These are phyloP conservation scores for Nomada ruficornis DNA, from an alignment of 2,888 invertebrate genomes.

Conservation along the genomic window DNA sequence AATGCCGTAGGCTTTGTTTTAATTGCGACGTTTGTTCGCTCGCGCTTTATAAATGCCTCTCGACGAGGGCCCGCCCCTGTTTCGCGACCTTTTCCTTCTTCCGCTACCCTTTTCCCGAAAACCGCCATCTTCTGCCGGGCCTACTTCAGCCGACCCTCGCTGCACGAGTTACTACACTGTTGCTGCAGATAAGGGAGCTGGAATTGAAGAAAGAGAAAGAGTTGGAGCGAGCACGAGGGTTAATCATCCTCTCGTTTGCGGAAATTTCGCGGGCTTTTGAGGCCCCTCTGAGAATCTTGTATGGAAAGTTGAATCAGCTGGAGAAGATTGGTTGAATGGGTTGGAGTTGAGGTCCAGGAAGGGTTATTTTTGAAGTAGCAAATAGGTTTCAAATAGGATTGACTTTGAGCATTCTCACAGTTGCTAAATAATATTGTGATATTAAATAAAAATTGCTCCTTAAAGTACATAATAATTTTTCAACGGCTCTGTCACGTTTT, in stretches of 20 bases:
- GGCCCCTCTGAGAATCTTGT: not conserved
- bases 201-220: not conserved
- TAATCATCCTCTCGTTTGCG: slow-evolving; percentile 45
- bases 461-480: not conserved
- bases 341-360: not conserved
- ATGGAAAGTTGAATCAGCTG: slow-evolving; percentile 3
- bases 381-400: no score
- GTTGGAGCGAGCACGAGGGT: slow-evolving; percentile 56
- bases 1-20: slow-evolving; percentile 79
- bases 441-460: no score
- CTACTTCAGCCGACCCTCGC: slow-evolving; percentile 10
- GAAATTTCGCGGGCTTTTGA: slow-evolving; percentile 53
- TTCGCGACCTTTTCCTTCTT: slow-evolving; percentile 45
- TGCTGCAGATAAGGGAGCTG: slow-evolving; percentile 14
- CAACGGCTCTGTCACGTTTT: not conserved
- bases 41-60: slow-evolving; percentile 71
- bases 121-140: slow-evolving; percentile 37
- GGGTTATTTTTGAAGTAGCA: no score
- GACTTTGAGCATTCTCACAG: no score
- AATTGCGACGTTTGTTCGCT: slow-evolving; percentile 78
- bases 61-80: slow-evolving; percentile 46
- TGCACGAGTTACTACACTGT: not conserved
- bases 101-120: slow-evolving; percentile 5
- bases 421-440: no score
- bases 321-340: not conserved